Percentiles rank a stretch among this genome's conserved stretches.
phyloP scores from a whole-genome alignment of 2,797 vertebrate genomes.

The Tapirus indicus region DNA sequence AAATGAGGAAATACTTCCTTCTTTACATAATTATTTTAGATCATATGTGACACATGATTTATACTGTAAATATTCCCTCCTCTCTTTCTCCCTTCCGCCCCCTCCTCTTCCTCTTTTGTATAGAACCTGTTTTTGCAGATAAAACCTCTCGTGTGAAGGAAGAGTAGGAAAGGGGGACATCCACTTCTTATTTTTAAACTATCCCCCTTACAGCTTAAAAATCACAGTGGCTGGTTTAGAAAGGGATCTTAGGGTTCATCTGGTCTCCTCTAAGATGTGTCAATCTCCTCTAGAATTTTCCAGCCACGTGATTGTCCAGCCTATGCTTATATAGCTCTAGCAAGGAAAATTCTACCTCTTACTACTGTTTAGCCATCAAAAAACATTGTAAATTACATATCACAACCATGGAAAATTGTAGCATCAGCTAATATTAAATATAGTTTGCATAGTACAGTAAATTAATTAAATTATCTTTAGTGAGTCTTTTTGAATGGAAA shows the following conservation, averaged over 20 bases:
- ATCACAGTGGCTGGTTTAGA: not conserved
- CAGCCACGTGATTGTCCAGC: not conserved
- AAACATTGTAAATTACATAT: slow-evolving; percentile 31
- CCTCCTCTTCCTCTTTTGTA: not conserved
- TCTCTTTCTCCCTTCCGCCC: not conserved
- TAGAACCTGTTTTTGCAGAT: not conserved
- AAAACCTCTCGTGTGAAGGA: not conserved
- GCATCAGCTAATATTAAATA: slow-evolving; percentile 39
- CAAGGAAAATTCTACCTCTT: not conserved
- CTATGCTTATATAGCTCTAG: not conserved
- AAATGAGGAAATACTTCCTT: not conserved
- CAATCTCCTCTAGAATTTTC: not conserved
- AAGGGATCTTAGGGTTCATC: not conserved
- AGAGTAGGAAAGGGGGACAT: not conserved
- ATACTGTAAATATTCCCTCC: not conserved
- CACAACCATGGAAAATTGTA: not conserved
- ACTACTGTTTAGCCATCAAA: not conserved
- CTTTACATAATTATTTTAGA: not conserved
- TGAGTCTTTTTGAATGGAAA: slow-evolving; percentile 50
- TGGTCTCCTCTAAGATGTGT: not conserved
- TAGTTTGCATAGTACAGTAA: slow-evolving; percentile 38
- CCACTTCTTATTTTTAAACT: not conserved
- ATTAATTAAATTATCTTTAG: slow-evolving; percentile 60
- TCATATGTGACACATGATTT: not conserved
- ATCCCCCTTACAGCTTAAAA: not conserved